Percentiles rank a stretch among this genome's conserved stretches.
These are phyloP conservation scores for Gasterosteus nipponicus DNA, from an alignment of 2,113 vertebrate species.

Conservation along the genomic window DNA sequence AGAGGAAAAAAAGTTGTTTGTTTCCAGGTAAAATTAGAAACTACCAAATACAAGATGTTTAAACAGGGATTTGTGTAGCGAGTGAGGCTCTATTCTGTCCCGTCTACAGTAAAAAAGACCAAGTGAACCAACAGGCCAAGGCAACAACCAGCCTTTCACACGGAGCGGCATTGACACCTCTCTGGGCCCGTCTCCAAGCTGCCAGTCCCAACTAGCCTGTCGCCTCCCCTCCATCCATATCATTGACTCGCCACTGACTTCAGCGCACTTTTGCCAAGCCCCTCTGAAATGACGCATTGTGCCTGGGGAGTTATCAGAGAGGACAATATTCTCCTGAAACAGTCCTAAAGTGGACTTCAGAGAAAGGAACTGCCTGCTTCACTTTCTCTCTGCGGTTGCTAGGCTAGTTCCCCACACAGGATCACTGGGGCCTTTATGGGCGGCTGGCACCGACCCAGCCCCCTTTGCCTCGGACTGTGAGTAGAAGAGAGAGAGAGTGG, in stretches of 20 bases:
- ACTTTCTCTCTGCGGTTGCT: conserved; percentile 79
- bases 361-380: conserved; percentile 72
- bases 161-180: conserved; percentile 65
- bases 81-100: conserved; percentile 29
- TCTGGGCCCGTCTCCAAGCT: conserved; percentile 56
- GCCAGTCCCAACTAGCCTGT: conserved; percentile 54
- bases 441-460: conserved; percentile 64
- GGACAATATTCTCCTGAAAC: conserved; percentile 69
- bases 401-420: conserved; percentile 66
- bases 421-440: conserved; percentile 77
- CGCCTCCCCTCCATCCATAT: conserved; percentile 70
- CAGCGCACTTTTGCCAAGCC: conserved; percentile 64
- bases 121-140: conserved; percentile 55
- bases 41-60: conserved; percentile 38
- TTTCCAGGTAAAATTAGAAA: conserved; percentile 55
- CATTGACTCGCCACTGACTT: conserved; percentile 75
- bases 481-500: conserved; percentile 48
- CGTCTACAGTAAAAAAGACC: conserved; percentile 60
- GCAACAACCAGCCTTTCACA: conserved; percentile 63
- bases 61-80: conserved; percentile 55
- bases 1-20: conserved; percentile 37
- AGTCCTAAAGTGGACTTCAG: conserved; percentile 51
- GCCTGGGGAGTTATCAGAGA: conserved; percentile 70
- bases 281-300: conserved; percentile 74
- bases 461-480: conserved; percentile 48